Evolutionary conservation across 2,797 vertebrate species (phyloP), one percentile per base, ranked within the genome.

Genomic region (Phyllotis vaccarum): DNA sequence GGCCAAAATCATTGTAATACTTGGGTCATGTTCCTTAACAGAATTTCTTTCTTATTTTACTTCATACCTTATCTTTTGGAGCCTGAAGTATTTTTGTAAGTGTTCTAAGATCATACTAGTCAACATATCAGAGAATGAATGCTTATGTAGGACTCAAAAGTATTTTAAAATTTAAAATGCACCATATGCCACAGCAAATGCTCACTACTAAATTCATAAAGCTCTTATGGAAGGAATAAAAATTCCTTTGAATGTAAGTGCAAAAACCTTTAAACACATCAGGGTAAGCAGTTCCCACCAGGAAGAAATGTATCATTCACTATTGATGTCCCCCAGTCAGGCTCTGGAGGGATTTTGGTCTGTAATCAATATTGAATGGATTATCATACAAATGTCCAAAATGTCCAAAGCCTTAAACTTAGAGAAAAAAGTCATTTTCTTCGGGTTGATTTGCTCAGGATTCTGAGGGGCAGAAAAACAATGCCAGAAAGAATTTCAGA

Each of bases 131-230:
- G 96, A 97, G 97, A 97, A 97, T 97, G 95, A 96, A 96, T 92
- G 93, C 96, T 94, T 97, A 94, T 94, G 79, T 70, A 96, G 96
- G 86, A 97, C 96, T 98, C 94, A 96, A 95, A 97, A 97, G 96
- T 96, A 97, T 97, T 97, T 97, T 96, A 97, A 97, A 97, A 95
- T 97, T 97, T 97, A 88, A 97, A 97, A 97, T 82, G 89, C 74
- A 97, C 97, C 97, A 98, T 97, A 97, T 98, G 97, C 92, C 92
- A 95, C 89, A 97, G 96, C 97, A 98, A 97, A 97, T 97, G 97
- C 97, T 98, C 96, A 95, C 95, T 96, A 97, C 95, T 95, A 96
- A 97, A 97, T 97, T 97, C 95, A 95, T 97, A 88, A 97, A 97
- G 95, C 94, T 96, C 93, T 97, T 86, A 86, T 93, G 94, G 93